Base-by-base conservation (phyloP, 2,797 vertebrate species). In the Falco novaeseelandiae region DNA sequence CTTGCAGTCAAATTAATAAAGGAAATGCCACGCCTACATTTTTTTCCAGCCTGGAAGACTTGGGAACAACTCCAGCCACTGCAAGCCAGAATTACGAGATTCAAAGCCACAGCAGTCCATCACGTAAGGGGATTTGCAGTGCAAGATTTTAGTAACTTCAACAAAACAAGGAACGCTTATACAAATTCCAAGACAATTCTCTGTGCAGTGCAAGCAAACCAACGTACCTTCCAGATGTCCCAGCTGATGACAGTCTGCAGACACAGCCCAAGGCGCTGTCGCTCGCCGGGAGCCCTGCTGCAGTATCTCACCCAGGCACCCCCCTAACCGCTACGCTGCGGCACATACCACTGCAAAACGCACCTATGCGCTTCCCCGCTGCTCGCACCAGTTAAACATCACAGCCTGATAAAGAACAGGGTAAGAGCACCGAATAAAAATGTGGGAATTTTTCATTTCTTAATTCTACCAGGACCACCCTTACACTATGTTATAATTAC, bases 311-410 rank as follows among this genome's bases (percentile, higher is more conserved):
- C n/a, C 49, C 58, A 46, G 27, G 5, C 1, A 1, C 3, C 57
- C 2, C 57, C 2, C 3, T 3, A 83, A 26, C 9, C 16, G 22
- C 4, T 21, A 49, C 1, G 0, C 54, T 44, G 38, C 34, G 8
- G 42, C 17, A 44, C 16, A 7, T 18, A 18, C 42, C 42, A 44
- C 42, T 44, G 42, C 42, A 18, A 44, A 18, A 44, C 8, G 3
- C 40, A 20, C 18, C 52, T 57, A 13, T 2, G 12, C 0, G 1
- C 49, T 48, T 55, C 49, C n/a, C 25, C 3, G 3, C 40, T 29
- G 10, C 27, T 20, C 16, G 29, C 14, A n/a, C 19, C 57, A 77
- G 34, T 21, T 40, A 77, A 87, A 63, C 9, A 40, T 6, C 52
- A 44, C 1, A 0, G 36, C 27, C 42, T n/a, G 12, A 59, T 9